These are phyloP conservation scores for Drosophila jambulina DNA, from an alignment of 1,140 invertebrate species.

Conservation along the genomic window DNA sequence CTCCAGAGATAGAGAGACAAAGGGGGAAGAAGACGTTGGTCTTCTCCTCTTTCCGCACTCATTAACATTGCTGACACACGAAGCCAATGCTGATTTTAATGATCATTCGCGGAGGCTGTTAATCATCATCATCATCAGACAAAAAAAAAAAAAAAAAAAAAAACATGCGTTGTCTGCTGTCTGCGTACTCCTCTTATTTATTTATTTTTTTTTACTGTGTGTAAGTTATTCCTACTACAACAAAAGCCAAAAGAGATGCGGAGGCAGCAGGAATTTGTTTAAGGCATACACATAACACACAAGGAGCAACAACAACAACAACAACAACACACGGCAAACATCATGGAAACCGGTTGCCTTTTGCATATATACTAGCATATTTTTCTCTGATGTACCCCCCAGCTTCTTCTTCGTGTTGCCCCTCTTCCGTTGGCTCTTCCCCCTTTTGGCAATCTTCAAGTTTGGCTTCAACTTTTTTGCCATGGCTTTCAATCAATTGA, in stretches of 20 bases:
- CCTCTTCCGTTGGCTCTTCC: not conserved
- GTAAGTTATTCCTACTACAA: conserved; percentile 29
- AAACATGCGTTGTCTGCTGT: conserved; percentile 49
- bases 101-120: conserved; percentile 23
- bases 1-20: not conserved
- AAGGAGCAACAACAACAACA: conserved; percentile 34
- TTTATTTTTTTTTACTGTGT: conserved; percentile 12
- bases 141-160: not conserved
- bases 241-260: conserved; percentile 21
- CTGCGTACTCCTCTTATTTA: not conserved
- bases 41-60: conserved; percentile 14
- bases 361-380: conserved; percentile 18
- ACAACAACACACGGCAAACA: conserved; percentile 25
- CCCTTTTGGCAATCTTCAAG: conserved; percentile 7
- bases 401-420: not conserved
- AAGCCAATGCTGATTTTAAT: not conserved
- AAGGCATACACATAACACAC: conserved; percentile 58
- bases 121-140: conserved; percentile 4
- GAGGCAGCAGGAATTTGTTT: conserved; percentile 65
- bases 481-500: conserved; percentile 42
- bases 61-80: conserved; percentile 12
- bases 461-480: conserved; percentile 24
- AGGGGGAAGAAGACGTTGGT: not conserved
- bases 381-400: not conserved
- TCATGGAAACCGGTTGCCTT: conserved; percentile 66